phyloP scores from a whole-genome alignment of 2,797 vertebrate genomes.

The Streptopelia turtur region DNA sequence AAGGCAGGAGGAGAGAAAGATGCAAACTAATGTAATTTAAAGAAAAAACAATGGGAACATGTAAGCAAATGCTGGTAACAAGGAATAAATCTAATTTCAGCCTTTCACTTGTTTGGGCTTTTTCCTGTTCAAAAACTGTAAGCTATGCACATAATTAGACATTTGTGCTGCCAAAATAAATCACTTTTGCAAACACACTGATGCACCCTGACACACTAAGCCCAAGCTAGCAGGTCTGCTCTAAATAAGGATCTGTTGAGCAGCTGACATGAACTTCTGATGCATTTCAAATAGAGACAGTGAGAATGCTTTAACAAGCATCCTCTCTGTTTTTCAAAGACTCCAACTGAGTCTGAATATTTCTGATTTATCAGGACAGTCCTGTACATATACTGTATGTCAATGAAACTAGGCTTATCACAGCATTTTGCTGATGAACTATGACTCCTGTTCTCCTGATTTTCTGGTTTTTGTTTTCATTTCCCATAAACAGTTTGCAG shows the following conservation, averaged over 20 bases:
- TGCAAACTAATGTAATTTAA: constrained; percentile 24
- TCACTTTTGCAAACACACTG: constrained; percentile 68
- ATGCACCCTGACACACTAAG: constrained; percentile 69
- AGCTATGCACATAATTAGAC: constrained; percentile 71
- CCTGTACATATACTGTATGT: not conserved
- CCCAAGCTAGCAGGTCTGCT: constrained; percentile 44
- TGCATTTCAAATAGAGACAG: constrained; percentile 67
- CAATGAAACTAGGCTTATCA: not conserved
- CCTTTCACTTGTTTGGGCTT: constrained; percentile 32
- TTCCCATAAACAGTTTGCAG: not conserved
- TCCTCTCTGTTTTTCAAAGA: constrained; percentile 40
- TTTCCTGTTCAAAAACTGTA: constrained; percentile 64
- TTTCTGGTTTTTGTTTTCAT: constrained; percentile 17
- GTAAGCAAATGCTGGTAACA: constrained; percentile 35
- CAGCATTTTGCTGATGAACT: not conserved
- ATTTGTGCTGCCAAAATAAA: constrained; percentile 69
- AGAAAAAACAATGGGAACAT: constrained; percentile 23
- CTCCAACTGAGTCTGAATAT: not conserved
- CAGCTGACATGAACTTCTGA: constrained; percentile 67
- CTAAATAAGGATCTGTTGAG: constrained; percentile 71
- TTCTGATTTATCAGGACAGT: constrained; percentile 44
- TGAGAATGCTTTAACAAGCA: constrained; percentile 51
- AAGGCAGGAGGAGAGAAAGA: not conserved
- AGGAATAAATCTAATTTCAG: constrained; percentile 47
- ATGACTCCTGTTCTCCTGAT: not conserved